Evolutionary conservation across 2,888 invertebrate genomes (phyloP).

Genomic region (Sympetrum striolatum): DNA sequence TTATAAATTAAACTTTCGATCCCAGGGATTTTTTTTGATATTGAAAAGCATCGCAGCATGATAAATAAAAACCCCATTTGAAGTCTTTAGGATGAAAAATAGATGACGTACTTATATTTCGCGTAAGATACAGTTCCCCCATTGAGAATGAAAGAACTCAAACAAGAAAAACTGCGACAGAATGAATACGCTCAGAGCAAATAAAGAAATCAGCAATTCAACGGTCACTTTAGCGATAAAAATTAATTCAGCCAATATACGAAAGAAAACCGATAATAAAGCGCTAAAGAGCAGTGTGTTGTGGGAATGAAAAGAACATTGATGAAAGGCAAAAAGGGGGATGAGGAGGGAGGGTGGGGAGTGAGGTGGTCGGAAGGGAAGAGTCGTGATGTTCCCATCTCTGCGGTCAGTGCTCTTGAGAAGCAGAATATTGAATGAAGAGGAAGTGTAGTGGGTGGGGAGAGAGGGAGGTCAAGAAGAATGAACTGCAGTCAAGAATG

Average conservation of each 20-base stretch:
- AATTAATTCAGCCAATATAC: no score
- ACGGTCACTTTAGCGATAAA: not conserved
- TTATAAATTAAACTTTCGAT: no score
- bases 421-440: constrained; percentile 27
- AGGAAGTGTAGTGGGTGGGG: not conserved
- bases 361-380: not conserved
- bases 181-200: no score
- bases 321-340: not conserved
- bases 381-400: not conserved
- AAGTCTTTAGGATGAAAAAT: no score
- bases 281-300: not conserved
- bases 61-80: no score
- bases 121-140: no score
- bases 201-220: not conserved
- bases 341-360: not conserved
- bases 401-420: constrained; percentile 28
- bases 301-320: not conserved
- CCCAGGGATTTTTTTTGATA: no score
- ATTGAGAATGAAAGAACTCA: no score
- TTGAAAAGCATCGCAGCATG: no score
- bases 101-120: no score
- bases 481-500: not conserved
- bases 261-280: no score
- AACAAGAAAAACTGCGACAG: not conserved
- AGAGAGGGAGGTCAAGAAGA: not conserved